Base-by-base conservation (phyloP, 2,888 invertebrate species). In the Dynastes grantii region DNA sequence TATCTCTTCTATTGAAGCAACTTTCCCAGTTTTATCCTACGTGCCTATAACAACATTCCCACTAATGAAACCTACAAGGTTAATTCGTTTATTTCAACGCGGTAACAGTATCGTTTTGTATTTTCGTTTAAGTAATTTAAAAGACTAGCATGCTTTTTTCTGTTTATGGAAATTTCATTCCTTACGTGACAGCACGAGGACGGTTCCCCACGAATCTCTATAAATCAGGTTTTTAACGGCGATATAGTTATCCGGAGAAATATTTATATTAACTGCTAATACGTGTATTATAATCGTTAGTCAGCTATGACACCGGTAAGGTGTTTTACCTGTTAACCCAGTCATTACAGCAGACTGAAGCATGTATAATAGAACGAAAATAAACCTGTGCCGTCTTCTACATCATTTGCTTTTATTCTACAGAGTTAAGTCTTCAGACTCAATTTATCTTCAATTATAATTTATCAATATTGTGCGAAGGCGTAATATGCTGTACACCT, bases 181-280 rank as follows among this genome's bases (percentile, higher is more conserved):
- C 53, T 71, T 55, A 55, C 71, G 65, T 67, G 65, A 55, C 55
- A 71, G n/a, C 32, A 71, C 22, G 71, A 71, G 55, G 71, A 55
- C 32, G 37, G 55, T 55, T n/a, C 58, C 55, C 65, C 65, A 40
- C 32, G 55, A 55, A 71, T 65, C 40, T 76, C 45, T 27, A 76
- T 76, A 78, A 78, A 78, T 78, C 78, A 78, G 67, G 78, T 76
- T 78, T 78, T 75, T 78, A 78, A 76, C 73, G 55, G 78, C 67
- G 67, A 67, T 78, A 75, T 75, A 78, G 75, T 75, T 76, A 78
- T 78, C 67, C 78, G 45, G 40, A 67, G 78, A 78, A 75, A 78
- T 78, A 78, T 78, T 78, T 78, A 64, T 78, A 78, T 78, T 78
- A 78, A 68, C 78, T 37, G 78, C 63, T 75, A 65, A 75, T 78